phyloP scores from a whole-genome alignment of 2,888 invertebrate genomes.

The Mamestra brassicae region DNA sequence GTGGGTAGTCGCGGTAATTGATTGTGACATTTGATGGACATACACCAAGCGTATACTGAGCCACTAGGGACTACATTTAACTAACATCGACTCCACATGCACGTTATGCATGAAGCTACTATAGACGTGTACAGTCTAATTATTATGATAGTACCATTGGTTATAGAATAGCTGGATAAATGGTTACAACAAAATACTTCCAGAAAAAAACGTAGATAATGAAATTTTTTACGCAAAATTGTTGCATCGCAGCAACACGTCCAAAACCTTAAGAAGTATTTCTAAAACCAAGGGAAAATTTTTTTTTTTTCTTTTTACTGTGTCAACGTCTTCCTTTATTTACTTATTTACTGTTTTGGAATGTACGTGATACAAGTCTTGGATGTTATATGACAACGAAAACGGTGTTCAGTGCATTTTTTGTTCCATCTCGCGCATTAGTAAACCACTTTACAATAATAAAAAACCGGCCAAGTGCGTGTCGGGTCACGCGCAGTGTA shows the following conservation, averaged over 20 bases:
- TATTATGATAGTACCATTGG: neutral
- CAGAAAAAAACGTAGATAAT: neutral
- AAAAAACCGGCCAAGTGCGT: no score
- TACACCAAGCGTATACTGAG: slow-evolving; percentile 80
- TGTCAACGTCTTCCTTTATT: no score
- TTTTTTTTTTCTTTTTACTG: no score
- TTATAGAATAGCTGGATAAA: neutral
- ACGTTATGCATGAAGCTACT: slow-evolving; percentile 45
- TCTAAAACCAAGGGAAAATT: no score
- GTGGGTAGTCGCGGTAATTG: slow-evolving; percentile 83
- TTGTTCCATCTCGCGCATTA: no score
- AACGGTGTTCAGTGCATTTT: no score
- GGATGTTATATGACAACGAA: no score
- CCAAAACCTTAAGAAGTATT: neutral
- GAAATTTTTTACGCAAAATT: neutral
- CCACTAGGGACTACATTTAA: slow-evolving; percentile 77
- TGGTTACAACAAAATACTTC: neutral
- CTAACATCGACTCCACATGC: slow-evolving; percentile 61
- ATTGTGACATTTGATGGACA: slow-evolving; percentile 89
- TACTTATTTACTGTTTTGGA: no score
- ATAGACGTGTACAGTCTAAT: slow-evolving; percentile 20
- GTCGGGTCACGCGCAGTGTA: no score
- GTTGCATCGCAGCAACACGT: neutral
- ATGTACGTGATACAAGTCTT: no score
- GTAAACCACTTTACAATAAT: no score